A percentile compares a stretch with the other conserved stretches of the same genome.
Conservation (phyloP, 2,888 invertebrate species). For the Catocala sponsa region DNA sequence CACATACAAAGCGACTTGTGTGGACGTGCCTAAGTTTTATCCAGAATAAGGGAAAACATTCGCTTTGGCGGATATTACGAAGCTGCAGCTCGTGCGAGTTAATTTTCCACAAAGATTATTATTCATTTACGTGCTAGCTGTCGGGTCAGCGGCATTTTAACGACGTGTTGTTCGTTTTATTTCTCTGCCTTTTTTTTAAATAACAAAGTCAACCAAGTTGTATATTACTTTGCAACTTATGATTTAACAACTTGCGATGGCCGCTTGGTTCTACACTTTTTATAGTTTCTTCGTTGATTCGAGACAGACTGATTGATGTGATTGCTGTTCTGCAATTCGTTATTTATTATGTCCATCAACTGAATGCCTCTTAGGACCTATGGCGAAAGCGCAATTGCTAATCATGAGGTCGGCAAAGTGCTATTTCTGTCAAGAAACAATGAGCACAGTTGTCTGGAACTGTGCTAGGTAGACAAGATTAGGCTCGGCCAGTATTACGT, state of each 20-base stretch:
- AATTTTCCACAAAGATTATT: constrained; percentile 59
- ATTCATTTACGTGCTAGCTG: constrained; percentile 54
- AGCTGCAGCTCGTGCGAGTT: constrained; percentile 41
- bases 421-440: not conserved
- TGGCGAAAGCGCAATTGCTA: too few species aligned
- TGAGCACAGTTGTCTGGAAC: too few species aligned
- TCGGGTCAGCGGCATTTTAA: constrained; percentile 59
- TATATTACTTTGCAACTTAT: constrained; percentile 32
- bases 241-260: constrained; percentile 14
- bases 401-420: not conserved
- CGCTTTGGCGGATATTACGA: constrained; percentile 55
- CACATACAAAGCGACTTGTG: not conserved
- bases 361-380: too few species aligned
- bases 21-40: constrained; percentile 32
- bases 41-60: constrained; percentile 53
- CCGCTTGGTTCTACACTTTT: not conserved
- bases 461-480: too few species aligned
- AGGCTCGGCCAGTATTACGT: too few species aligned
- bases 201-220: constrained; percentile 15
- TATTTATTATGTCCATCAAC: constrained; percentile 4
- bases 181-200: constrained; percentile 25
- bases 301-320: constrained; percentile 7
- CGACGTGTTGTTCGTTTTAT: constrained; percentile 25
- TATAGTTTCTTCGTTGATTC: constrained; percentile 1
- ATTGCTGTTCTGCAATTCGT: constrained; percentile 1